Conservation (phyloP, 2,113 vertebrate species). For the Onychostoma macrolepis region DNA sequence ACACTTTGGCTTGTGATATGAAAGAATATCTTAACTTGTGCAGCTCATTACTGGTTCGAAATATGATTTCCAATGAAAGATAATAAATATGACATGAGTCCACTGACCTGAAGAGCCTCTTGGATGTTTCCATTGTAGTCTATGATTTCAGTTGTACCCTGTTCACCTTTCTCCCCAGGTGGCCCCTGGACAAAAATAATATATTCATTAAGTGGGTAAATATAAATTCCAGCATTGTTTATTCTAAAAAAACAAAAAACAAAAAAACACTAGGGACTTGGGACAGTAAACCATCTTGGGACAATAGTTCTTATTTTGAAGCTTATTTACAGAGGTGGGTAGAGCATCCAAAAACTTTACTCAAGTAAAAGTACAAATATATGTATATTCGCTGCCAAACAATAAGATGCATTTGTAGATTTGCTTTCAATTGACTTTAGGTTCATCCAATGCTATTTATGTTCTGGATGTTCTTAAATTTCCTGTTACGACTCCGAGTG, state of each 20-base stretch:
- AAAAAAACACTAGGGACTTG: too few species aligned
- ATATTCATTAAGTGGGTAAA: background rate
- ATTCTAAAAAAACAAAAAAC: too few species aligned
- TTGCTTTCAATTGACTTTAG: too few species aligned
- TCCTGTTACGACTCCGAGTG: background rate
- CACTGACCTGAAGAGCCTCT: constrained; percentile 94
- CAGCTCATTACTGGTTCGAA: background rate
- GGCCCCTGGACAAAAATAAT: constrained; percentile 80
- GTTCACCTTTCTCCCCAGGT: constrained; percentile 96
- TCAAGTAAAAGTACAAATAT: too few species aligned
- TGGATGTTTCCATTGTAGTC: constrained; percentile 98
- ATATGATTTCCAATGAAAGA: background rate
- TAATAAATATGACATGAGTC: background rate
- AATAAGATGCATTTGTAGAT: too few species aligned
- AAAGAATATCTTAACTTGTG: background rate
- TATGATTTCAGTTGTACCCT: constrained; percentile 95
- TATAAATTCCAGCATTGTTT: background rate
- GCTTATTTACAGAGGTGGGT: background rate
- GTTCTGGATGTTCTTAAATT: too few species aligned
- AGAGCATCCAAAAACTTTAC: too few species aligned
- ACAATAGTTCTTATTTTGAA: background rate
- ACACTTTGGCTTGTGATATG: background rate
- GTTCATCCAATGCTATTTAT: too few species aligned
- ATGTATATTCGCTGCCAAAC: background rate
- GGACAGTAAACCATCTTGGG: background rate